Conservation (phyloP, 2,113 vertebrate genomes). For the Chascanopsetta lugubris region DNA sequence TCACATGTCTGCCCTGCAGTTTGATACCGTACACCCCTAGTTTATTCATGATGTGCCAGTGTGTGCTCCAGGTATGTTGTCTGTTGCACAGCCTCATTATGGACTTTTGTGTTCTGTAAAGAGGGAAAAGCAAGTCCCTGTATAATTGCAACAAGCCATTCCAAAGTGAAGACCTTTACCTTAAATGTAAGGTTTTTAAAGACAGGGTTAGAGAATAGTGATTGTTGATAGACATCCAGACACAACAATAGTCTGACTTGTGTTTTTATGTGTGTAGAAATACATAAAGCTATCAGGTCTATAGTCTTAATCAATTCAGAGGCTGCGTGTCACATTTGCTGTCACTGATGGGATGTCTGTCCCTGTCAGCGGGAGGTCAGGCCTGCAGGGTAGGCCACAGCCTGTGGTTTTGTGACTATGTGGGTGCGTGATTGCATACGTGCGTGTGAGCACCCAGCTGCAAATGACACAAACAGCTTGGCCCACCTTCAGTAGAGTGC, state of each 20-base stretch:
- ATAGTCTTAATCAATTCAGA: neutral
- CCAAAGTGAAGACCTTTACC: neutral
- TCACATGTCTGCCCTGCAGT: constrained; percentile 30
- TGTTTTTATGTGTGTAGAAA: neutral
- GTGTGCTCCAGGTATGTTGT: neutral
- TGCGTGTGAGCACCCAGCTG: too few relatives aligned
- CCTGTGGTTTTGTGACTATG: neutral
- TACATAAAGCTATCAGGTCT: neutral
- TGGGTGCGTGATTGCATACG: too few relatives aligned
- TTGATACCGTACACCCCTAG: constrained; percentile 35
- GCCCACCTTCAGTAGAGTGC: neutral
- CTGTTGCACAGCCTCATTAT: neutral
- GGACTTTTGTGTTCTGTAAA: neutral
- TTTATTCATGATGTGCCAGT: constrained; percentile 45
- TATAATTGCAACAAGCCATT: neutral
- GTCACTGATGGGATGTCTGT: neutral
- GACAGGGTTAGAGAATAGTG: neutral
- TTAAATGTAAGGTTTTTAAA: too few relatives aligned
- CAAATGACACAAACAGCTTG: neutral
- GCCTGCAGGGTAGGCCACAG: constrained; percentile 20
- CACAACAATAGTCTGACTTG: neutral
- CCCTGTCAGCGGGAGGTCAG: constrained; percentile 20
- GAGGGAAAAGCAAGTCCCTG: neutral
- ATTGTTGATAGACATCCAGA: too few relatives aligned
- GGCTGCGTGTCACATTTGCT: neutral